These are phyloP conservation scores for Enteromius viviparus DNA, from an alignment of 2,797 vertebrate species.

Conservation along the genomic window DNA sequence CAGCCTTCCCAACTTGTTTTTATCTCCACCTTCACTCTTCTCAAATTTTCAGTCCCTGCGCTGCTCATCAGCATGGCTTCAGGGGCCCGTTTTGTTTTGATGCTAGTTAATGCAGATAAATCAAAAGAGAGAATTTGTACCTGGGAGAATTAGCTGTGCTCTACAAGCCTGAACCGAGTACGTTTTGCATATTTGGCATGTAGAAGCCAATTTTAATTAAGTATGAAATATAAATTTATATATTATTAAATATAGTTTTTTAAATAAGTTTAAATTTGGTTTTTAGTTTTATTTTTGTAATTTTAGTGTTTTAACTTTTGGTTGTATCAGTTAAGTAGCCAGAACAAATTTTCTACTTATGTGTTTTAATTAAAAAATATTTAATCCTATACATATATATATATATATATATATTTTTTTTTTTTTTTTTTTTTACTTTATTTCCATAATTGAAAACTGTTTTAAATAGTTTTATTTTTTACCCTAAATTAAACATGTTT, in stretches of 20 bases:
- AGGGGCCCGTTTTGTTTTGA: conserved; percentile 22
- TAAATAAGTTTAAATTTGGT: not conserved
- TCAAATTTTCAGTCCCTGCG: conserved; percentile 26
- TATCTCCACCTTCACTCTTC: conserved; percentile 42
- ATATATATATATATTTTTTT: not conserved
- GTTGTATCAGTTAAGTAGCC: not conserved
- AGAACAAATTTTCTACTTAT: not conserved
- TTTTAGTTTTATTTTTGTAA: not conserved
- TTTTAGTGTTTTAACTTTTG: not conserved
- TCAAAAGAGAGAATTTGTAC: conserved; percentile 10
- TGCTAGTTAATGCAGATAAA: conserved; percentile 9
- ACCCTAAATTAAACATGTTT: too few species aligned
- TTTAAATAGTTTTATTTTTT: not conserved
- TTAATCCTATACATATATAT: not conserved
- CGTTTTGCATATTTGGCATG: not conserved
- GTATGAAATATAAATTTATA: not conserved
- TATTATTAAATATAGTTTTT: not conserved
- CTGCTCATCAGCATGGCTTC: conserved; percentile 53
- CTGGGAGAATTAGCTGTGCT: conserved; percentile 9
- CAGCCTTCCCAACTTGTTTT: conserved; percentile 68
- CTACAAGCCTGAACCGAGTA: not conserved
- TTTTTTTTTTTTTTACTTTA: not conserved
- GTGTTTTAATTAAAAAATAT: not conserved
- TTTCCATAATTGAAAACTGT: not conserved
- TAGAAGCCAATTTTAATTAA: not conserved